phyloP scores from a whole-genome alignment of 2,113 vertebrate species.

The Cyprinodon tularosa region DNA sequence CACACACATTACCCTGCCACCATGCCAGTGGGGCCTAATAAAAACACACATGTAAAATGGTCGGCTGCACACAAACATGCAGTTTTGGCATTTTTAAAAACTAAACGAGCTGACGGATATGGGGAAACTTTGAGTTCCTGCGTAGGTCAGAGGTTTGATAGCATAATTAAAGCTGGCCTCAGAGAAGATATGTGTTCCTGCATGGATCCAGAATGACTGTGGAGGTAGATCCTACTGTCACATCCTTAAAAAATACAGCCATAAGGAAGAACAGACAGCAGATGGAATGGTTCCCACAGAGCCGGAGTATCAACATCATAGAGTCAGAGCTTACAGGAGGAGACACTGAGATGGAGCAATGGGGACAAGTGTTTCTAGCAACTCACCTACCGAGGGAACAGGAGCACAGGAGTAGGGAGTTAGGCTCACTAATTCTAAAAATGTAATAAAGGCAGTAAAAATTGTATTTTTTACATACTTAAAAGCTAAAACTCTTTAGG shows the following conservation, averaged over 20 bases:
- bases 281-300: neutral
- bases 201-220: neutral
- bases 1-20: slow-evolving; percentile 16
- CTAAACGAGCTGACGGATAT: slow-evolving; percentile 1
- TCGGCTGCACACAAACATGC: slow-evolving; percentile 35
- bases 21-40: slow-evolving; percentile 52
- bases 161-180: neutral
- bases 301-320: neutral
- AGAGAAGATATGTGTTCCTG: neutral
- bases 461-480: neutral
- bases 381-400: neutral
- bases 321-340: neutral
- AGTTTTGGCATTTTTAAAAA: slow-evolving; percentile 30
- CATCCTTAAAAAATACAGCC: neutral
- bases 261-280: neutral
- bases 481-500: neutral
- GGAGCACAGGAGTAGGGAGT: neutral
- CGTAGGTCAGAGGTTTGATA: neutral
- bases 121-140: neutral
- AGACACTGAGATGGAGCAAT: neutral
- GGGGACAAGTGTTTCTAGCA: neutral
- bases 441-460: neutral
- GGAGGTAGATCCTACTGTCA: neutral
- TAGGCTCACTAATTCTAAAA: neutral
- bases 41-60: slow-evolving; percentile 56